Evolutionary conservation across 2,797 vertebrate species (phyloP), one percentile per base, ranked within the genome.

Genomic region (Botia almorhae): DNA sequence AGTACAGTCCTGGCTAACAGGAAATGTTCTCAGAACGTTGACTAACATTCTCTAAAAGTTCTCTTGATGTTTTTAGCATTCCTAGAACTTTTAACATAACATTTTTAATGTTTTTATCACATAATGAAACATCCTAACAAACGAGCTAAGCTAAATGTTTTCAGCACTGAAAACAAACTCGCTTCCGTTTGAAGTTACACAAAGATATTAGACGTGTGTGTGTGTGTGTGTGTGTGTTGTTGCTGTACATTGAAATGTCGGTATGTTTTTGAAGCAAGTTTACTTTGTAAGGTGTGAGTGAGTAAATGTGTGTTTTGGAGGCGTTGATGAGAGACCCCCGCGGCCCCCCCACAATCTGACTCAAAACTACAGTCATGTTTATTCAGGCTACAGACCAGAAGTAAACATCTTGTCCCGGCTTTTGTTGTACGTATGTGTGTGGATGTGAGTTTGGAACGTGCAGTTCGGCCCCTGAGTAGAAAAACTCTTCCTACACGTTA

Each of bases 401-500:
- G 89, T 93, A 93, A 94, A 94, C 93, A 94, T 90, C 89, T 83
- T 61, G 14, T 90, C 92, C 94, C 92, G 94, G 94, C 87, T 91
- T 94, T 95, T 95, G 94, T 94, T 93, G 90, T 83, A 69, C 43
- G 14, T 70, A 21, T 67, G 67, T 65, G 76, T 72, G 65, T 83
- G 75, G 73, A 48, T 76, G 80, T 74, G 68, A 17, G 60, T 55
- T 36, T 48, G 55, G 2, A 53, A 17, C 71, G 46, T 4, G 2
- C 23, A 7, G 58, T 26, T 61, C 12, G 5, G 12, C 2, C 26
- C 3, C 58, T 29, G 5, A 61, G 16, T 29, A 76, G 50, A 50
- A 76, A 76, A 76, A 50, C 63, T 50, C 19, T 55, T 55, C 63
- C 74, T 76, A 55, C 63, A 39, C 50, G 36, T 76, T 90, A 79